Evolutionary conservation across 2,888 invertebrate species (phyloP).

Genomic region (Metellina segmentata): DNA sequence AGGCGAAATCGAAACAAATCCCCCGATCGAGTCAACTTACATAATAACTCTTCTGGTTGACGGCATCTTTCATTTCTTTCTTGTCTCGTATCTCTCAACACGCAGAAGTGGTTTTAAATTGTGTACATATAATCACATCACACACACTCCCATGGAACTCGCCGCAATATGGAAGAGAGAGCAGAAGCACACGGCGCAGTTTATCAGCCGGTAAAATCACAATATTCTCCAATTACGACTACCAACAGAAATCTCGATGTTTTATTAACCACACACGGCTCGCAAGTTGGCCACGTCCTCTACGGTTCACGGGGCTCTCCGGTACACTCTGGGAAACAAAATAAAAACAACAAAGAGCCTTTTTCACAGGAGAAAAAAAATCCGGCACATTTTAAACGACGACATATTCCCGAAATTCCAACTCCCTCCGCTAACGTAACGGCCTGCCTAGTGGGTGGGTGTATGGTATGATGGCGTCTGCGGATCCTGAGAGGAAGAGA

Average conservation of each 20-base stretch:
- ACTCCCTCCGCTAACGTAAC: not conserved
- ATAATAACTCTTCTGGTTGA: constrained; percentile 58
- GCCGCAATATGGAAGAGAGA: constrained; percentile 65
- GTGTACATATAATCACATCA: constrained; percentile 24
- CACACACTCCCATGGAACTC: not conserved
- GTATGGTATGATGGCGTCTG: constrained; percentile 68
- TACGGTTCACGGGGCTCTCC: constrained; percentile 26
- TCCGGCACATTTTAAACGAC: not conserved
- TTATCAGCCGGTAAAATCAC: not conserved
- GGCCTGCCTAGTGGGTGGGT: constrained; percentile 48
- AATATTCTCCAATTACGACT: not conserved
- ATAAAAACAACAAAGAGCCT: not conserved
- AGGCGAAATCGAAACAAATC: not conserved
- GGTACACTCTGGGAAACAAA: constrained; percentile 12
- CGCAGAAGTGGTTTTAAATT: not conserved
- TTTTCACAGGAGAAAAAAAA: not conserved
- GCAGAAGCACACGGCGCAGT: not conserved
- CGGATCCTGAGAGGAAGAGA: constrained; percentile 59
- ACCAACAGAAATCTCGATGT: no score
- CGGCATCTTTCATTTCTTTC: constrained; percentile 69
- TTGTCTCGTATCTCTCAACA: not conserved
- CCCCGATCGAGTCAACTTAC: constrained; percentile 42
- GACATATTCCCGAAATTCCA: not conserved
- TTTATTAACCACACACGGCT: no score
- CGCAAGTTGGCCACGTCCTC: not conserved